Conservation (phyloP, 2,113 vertebrate genomes). For the Mesembrinibis cayennensis region DNA sequence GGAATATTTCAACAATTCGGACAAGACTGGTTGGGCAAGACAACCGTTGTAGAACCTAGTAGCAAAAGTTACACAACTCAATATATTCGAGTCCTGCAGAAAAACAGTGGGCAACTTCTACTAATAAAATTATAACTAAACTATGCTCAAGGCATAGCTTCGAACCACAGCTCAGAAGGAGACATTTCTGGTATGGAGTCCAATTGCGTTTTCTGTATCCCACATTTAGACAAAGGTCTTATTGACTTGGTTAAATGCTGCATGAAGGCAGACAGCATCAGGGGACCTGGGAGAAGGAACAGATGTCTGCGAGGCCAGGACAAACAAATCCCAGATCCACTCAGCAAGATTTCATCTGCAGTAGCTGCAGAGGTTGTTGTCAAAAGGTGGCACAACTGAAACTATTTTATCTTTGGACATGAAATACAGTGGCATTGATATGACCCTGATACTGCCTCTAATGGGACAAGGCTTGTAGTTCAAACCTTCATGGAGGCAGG, state of each 20-base stretch:
- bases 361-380: not conserved
- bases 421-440: not conserved
- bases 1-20: not conserved
- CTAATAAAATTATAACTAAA: not conserved
- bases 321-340: conserved; percentile 9
- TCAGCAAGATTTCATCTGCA: not conserved
- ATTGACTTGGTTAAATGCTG: not conserved
- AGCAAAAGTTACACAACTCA: not conserved
- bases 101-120: not conserved
- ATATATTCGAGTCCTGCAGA: not conserved
- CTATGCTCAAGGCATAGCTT: not conserved
- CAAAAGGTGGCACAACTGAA: conserved; percentile 11
- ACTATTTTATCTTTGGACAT: not conserved
- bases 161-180: not conserved
- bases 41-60: not conserved
- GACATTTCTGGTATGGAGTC: not conserved
- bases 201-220: not conserved
- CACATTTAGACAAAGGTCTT: not conserved
- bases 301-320: not conserved
- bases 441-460: not conserved
- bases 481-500: not conserved
- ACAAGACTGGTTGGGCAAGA: not conserved
- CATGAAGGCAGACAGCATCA: not conserved
- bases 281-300: not conserved
- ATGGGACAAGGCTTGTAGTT: not conserved